These are phyloP conservation scores for Zelostemma sp. DNA, from an alignment of 1,140 invertebrate genomes.

Conservation along the genomic window DNA sequence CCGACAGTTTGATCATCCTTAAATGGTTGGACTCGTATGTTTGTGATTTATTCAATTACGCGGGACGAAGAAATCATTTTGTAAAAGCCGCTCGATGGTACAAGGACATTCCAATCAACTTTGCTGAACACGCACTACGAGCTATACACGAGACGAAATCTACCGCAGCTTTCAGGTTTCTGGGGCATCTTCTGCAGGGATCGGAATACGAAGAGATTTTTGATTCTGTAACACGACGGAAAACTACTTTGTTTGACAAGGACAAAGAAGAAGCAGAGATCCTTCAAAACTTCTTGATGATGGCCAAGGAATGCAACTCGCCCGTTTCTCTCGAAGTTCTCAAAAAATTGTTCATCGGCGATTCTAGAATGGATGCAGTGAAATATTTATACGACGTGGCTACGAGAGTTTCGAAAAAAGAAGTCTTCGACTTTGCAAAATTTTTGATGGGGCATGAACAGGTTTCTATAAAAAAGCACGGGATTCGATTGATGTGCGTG, in stretches of 20 bases:
- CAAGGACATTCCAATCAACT: conserved; percentile 54
- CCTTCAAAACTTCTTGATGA: background rate
- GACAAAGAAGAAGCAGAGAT: background rate
- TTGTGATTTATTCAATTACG: too few relatives aligned
- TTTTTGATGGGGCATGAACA: conserved; percentile 22
- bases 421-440: conserved; percentile 29
- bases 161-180: background rate
- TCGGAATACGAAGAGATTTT: conserved; percentile 28
- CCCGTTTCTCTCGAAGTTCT: background rate
- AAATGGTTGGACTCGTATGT: too few relatives aligned
- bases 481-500: too few relatives aligned
- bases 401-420: conserved; percentile 21
- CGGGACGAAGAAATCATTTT: too few relatives aligned
- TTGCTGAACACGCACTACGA: conserved; percentile 26
- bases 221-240: conserved; percentile 20
- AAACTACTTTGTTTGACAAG: conserved; percentile 11
- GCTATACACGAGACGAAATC: background rate
- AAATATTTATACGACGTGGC: too few relatives aligned
- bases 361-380: conserved; percentile 41
- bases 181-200: conserved; percentile 9
- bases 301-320: too few relatives aligned
- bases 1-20: too few relatives aligned
- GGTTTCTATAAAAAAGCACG: conserved; percentile 48
- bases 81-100: conserved; percentile 61
- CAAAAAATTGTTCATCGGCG: conserved; percentile 2